phyloP scores from a whole-genome alignment of 1,140 invertebrate genomes.

The Drosophila auraria region DNA sequence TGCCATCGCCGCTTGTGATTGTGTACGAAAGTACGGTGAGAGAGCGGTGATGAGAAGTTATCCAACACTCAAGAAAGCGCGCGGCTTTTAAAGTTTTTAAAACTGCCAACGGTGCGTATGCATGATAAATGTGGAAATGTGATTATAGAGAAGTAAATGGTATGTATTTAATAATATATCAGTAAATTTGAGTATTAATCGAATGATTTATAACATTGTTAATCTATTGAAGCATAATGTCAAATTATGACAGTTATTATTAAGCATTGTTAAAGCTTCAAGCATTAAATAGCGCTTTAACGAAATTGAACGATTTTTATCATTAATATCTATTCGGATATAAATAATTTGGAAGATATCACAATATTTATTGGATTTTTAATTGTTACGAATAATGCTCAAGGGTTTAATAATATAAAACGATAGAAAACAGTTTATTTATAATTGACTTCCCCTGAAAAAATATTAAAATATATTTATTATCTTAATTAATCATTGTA shows the following conservation, averaged over 20 bases:
- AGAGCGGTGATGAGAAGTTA: slow-evolving; percentile 23
- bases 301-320: too few species aligned
- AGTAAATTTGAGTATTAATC: too few species aligned
- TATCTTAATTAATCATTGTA: background rate
- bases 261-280: too few species aligned
- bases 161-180: background rate
- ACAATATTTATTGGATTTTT: too few species aligned
- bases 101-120: slow-evolving; percentile 63
- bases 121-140: slow-evolving; percentile 11
- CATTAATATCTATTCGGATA: too few species aligned
- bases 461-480: background rate
- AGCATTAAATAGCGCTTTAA: too few species aligned
- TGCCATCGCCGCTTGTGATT: slow-evolving; percentile 17
- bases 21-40: slow-evolving; percentile 11
- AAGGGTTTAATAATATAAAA: background rate
- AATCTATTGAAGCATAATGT: too few species aligned
- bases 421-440: background rate
- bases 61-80: slow-evolving; percentile 58
- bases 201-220: too few species aligned
- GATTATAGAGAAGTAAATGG: background rate
- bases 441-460: background rate
- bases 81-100: slow-evolving; percentile 41
- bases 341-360: too few species aligned
- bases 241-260: too few species aligned
- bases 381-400: too few species aligned